Evolutionary conservation across 2,888 invertebrate species (phyloP), one percentile per base, ranked within the genome.

Genomic region (Aporophyla lueneburgensis): DNA sequence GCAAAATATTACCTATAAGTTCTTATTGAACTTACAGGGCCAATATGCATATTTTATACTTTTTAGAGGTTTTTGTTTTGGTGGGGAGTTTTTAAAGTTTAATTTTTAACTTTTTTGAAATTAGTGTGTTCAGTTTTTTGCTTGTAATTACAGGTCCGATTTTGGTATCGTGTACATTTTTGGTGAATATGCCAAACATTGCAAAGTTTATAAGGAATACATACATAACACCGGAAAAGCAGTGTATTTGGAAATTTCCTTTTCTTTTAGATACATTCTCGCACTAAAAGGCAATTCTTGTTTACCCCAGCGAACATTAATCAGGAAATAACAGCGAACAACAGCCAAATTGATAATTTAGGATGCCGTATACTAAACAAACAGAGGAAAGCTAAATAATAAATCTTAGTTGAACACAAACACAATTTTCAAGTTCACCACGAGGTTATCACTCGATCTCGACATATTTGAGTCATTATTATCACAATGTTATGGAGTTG

Each of bases 361-460:
- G 73, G 71, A 86, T 71, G 58, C 54, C 33, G 62, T 73, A 61
- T 63, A 76, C 82, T 71, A 71, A 71, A 70, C 71, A 71, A 81
- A 79, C 78, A 66, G 75, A 71, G 59, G 74, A 70, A 83, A 87
- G 86, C 83, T 81, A 65, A 81, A 91, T 90, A 90, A 92, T 93
- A 93, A 93, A 92, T 93, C 89, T 92, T 89, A 82, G 90, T 92
- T 89, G 89, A 91, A 87, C 88, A 87, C 86, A 90, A 92, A 92
- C 89, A 91, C 91, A 91, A 92, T 92, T 93, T 93, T 93, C 92
- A 93, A 93, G 92, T 93, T 94, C 92, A 90, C 91, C 92, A 89
- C 92, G 93, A 90, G 91, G 91, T 90, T 93, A 93, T 93, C 93
- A 93, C 91, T 89, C 91, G 90, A 93, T 93, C 91, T 90, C 92